A percentile compares a stretch with the other conserved stretches of the same genome.
phyloP scores from a whole-genome alignment of 2,888 invertebrate species.

The Adelphocoris suturalis region DNA sequence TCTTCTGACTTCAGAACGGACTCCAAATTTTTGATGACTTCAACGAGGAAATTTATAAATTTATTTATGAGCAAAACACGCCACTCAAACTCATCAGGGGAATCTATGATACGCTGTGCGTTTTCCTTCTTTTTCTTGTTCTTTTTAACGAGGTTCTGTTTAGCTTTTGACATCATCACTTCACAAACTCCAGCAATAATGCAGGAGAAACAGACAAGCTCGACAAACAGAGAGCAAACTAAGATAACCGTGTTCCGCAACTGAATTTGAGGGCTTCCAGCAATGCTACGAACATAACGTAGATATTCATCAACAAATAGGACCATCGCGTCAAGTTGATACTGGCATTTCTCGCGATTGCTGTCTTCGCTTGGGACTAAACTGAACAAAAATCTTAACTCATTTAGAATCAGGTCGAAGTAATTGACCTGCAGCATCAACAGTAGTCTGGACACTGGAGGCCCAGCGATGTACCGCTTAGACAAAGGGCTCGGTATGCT shows the following conservation, averaged over 20 bases:
- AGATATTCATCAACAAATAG: constrained; percentile 72
- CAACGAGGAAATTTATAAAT: constrained; percentile 60
- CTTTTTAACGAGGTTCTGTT: constrained; percentile 81
- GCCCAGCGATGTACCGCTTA: constrained; percentile 68
- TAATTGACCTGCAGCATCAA: constrained; percentile 73
- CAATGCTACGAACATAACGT: constrained; percentile 37
- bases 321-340: constrained; percentile 69
- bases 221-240: constrained; percentile 73
- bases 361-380: constrained; percentile 70
- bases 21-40: constrained; percentile 69
- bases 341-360: constrained; percentile 70
- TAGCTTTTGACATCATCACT: constrained; percentile 79
- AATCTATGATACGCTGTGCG: constrained; percentile 53
- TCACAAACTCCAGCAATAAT: constrained; percentile 82
- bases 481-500: constrained; percentile 69
- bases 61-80: constrained; percentile 66
- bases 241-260: constrained; percentile 71
- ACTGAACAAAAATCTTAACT: constrained; percentile 65
- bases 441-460: constrained; percentile 72
- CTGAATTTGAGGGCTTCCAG: constrained; percentile 53
- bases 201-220: constrained; percentile 74
- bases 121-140: constrained; percentile 81
- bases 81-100: constrained; percentile 72
- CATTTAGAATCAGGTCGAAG: constrained; percentile 72
- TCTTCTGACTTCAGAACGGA: constrained; percentile 70